A percentile compares a stretch with the other conserved stretches of the same genome.
Conservation (phyloP, 2,113 vertebrate genomes). For the Macquaria ambigua region DNA sequence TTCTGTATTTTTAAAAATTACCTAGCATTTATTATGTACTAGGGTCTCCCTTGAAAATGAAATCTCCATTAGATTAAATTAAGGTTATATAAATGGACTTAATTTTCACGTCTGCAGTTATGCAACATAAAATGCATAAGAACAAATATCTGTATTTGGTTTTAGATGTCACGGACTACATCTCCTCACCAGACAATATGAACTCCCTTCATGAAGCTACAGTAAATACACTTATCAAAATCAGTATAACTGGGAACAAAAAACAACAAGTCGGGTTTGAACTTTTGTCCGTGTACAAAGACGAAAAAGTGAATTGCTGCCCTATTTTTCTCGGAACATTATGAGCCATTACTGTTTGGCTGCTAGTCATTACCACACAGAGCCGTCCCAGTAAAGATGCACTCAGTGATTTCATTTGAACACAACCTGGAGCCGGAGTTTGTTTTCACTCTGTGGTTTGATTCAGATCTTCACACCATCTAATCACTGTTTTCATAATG, state of each 20-base stretch:
- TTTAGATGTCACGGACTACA: neutral
- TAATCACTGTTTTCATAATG: neutral
- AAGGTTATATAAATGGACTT: neutral
- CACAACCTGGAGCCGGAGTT: neutral
- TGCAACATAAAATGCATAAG: neutral
- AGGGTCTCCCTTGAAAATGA: neutral
- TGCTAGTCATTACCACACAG: slow-evolving; percentile 65
- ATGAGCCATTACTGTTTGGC: slow-evolving; percentile 67
- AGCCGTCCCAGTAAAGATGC: slow-evolving; percentile 35
- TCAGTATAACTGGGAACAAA: slow-evolving; percentile 7
- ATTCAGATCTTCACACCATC: neutral
- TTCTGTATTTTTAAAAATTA: neutral
- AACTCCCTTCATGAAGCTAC: neutral
- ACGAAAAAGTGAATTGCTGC: slow-evolving; percentile 28
- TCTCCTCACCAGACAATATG: neutral
- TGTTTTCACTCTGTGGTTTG: neutral
- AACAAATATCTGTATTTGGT: neutral
- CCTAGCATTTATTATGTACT: too few species aligned
- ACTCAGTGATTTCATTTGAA: slow-evolving; percentile 27
- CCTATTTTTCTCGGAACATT: slow-evolving; percentile 69
- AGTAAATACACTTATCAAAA: slow-evolving; percentile 1
- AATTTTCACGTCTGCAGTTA: too few species aligned
- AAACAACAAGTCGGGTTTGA: slow-evolving; percentile 38
- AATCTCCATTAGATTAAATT: neutral
- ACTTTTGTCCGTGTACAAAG: slow-evolving; percentile 36